Evolutionary conservation across 2,113 vertebrate genomes (phyloP), one percentile per base, ranked within the genome.

Genomic region (Aegithalos caudatus): DNA sequence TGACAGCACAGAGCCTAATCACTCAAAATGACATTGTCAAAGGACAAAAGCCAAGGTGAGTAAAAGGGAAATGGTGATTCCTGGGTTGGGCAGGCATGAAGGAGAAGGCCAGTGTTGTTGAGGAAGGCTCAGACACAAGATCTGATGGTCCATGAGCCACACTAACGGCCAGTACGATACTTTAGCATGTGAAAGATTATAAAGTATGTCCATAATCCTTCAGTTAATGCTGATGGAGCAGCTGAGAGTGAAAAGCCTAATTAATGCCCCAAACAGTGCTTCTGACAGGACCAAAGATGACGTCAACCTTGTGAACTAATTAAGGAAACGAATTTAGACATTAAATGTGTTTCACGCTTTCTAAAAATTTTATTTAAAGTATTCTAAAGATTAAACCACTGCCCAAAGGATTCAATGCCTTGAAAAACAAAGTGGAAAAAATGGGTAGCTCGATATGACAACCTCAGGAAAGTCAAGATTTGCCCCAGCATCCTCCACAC

Each of bases 401-500:
- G 13, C 16, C 37, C 9, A 13, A 71, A 80, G 6, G 40, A 69
- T 29, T 42, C 6, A 47, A 16, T 24, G 7, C 28, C 61, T 56
- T 76, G 19, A 76, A 44, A 64, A 80, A 11, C 14, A 1, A 51
- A 51, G 19, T 23, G 29, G 29, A 69, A 86, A 70, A 79, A 27
- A 11, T 16, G 4, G 4, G 2, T 58, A 79, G 12, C 37, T 20
- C 9, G 2, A 51, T 0, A 0, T 21, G 38, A 42, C 4, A 57
- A 20, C 20, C 4, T 40, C 2, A 3, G 27, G 77, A 79, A 90
- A 90, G 10, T 22, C 15, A 40, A 20, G 16, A 3, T 84, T 50
- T 62, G 20, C 35, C 57, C 7, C 29, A 62, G 35, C 42, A 73
- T 29, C 18, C 14, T 77, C 17, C 20, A 27, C 15, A 19, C 8